A percentile compares a stretch with the other conserved stretches of the same genome.
Conservation (phyloP, 1,140 invertebrate species). For the Glossosoma conforme region DNA sequence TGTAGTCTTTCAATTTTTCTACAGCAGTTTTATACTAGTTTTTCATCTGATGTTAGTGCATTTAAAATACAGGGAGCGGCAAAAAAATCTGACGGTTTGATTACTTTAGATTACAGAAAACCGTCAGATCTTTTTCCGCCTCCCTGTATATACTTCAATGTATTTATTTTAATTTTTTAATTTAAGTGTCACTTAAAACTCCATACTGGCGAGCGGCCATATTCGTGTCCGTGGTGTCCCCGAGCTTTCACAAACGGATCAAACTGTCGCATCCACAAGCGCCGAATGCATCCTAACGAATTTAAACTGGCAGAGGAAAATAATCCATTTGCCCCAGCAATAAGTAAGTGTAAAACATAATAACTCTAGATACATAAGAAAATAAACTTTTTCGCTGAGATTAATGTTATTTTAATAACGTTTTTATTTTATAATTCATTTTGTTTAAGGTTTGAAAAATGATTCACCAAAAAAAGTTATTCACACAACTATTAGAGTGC, state of each 20-base stretch:
- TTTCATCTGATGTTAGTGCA: too few relatives aligned
- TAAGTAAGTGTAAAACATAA: conserved; percentile 2
- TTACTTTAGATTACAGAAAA: too few relatives aligned
- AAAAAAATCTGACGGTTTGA: too few relatives aligned
- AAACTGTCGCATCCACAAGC: conserved; percentile 49
- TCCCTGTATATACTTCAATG: too few relatives aligned
- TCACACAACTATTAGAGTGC: conserved; percentile 16
- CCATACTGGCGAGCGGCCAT: conserved; percentile 46
- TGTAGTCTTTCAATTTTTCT: too few relatives aligned
- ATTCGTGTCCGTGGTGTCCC: conserved; percentile 46
- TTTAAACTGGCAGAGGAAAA: conserved; percentile 38
- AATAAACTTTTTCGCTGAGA: background rate
- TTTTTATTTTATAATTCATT: background rate
- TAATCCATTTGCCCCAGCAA: conserved; percentile 20
- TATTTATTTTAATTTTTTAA: too few relatives aligned
- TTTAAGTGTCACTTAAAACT: conserved; percentile 23
- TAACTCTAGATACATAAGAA: background rate
- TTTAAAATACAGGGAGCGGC: too few relatives aligned
- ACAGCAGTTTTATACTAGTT: too few relatives aligned
- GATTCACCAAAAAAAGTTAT: conserved; percentile 23
- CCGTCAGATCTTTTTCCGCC: too few relatives aligned
- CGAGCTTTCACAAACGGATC: conserved; percentile 48
- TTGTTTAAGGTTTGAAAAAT: conserved; percentile 12
- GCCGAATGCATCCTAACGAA: conserved; percentile 45
- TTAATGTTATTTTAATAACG: background rate